Evolutionary conservation across 2,113 vertebrate species (phyloP), one percentile per base, ranked within the genome.

Genomic region (Entelurus aequoreus): DNA sequence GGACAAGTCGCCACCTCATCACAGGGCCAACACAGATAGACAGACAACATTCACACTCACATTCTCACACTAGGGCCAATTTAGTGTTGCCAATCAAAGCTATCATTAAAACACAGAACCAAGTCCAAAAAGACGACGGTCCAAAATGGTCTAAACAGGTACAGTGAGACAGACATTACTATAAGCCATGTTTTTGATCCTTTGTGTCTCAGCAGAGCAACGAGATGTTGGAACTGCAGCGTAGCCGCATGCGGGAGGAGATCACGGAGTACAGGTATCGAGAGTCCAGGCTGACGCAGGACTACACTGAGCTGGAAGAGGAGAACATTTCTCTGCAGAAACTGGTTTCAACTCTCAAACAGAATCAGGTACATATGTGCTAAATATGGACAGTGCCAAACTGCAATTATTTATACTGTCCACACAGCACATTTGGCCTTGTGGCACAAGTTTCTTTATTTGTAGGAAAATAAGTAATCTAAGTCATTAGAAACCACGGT

Each of bases 301-400:
- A 99, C 80, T 99, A 99, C 74, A 95, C 94, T 0, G 97, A 99
- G 70, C 91, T 99, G 52, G 97, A 99, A 79, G 97, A 99, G 72
- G 97, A 99, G 86, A 99, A 99, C 76, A 98, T 98, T 83, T 93
- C 93, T 0, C 81, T 99, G 67, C 97, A 99, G 89, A 99, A 99
- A 62, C 86, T 97, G 54, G 95, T 98, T 69, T 98, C 96, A 44
- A 95, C 94, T 0, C 86, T 99, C 58, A 98, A 92, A 72, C 96
- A 98, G 86, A 99, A 94, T 69, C 97, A 99, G 94, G 97, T 98
- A 53, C 7, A 15, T 5, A 56, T 28, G 12, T 46, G 6, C 42
- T 9, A 6, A 46, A 46, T 19, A 12, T 19, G 52, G 46, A 47
- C 6, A 16, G 35, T 9, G 13, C 6, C 19, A 6, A 6, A 28